These are phyloP conservation scores for Orussus abietinus DNA, from an alignment of 1,140 invertebrate species.

Conservation along the genomic window DNA sequence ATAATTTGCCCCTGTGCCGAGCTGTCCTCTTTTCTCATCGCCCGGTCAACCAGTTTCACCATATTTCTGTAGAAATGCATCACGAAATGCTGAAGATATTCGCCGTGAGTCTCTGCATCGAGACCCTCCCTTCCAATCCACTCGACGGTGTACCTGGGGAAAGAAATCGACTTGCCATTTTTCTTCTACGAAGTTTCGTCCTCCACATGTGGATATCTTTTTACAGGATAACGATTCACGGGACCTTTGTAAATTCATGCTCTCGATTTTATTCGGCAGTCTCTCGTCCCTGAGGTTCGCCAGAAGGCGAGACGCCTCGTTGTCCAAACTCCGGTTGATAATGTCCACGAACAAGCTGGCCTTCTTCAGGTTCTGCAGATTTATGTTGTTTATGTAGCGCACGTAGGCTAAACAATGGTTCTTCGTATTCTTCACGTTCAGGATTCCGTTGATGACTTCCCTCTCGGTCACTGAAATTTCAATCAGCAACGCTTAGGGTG, in stretches of 20 bases:
- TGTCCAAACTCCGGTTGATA: constrained; percentile 86
- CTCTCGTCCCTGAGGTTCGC: constrained; percentile 86
- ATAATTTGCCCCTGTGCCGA: constrained; percentile 91
- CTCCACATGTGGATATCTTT: constrained; percentile 1
- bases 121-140: constrained; percentile 96
- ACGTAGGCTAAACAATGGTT: constrained; percentile 96
- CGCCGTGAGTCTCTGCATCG: constrained; percentile 86
- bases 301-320: constrained; percentile 86
- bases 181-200: constrained; percentile 10
- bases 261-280: constrained; percentile 82
- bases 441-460: constrained; percentile 92
- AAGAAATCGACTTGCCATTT: no score
- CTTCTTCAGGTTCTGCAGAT: constrained; percentile 90
- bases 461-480: constrained; percentile 88
- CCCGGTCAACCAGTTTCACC: constrained; percentile 85
- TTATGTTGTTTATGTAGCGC: constrained; percentile 96
- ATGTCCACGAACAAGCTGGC: constrained; percentile 95
- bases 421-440: constrained; percentile 92
- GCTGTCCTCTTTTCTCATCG: constrained; percentile 93
- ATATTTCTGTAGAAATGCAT: constrained; percentile 94
- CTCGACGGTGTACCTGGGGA: constrained; percentile 84
- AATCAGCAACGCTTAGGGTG: no score
- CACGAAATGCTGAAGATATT: constrained; percentile 94
- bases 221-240: no score
- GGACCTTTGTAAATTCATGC: constrained; percentile 85